Percentiles rank a stretch among this genome's conserved stretches.
phyloP scores from a whole-genome alignment of 2,797 vertebrate species.

The Scleropages formosus region DNA sequence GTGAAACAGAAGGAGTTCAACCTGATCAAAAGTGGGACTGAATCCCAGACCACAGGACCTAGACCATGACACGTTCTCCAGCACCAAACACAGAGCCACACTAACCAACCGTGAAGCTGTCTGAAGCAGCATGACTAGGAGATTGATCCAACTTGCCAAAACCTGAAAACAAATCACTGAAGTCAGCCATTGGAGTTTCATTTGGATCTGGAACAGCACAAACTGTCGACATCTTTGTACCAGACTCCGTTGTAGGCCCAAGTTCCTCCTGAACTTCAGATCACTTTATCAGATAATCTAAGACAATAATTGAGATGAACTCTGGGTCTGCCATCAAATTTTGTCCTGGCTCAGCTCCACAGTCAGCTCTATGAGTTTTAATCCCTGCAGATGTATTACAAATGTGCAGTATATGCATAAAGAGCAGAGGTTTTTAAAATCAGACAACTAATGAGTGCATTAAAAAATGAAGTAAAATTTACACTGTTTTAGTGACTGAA shows the following conservation, averaged over 20 bases:
- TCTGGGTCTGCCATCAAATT: slow-evolving; percentile 39
- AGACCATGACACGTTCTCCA: slow-evolving; percentile 33
- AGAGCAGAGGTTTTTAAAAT: slow-evolving; percentile 39
- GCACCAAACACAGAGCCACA: slow-evolving; percentile 16
- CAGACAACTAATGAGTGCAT: slow-evolving; percentile 26
- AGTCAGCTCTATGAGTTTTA: slow-evolving; percentile 38
- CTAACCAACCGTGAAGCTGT: slow-evolving; percentile 1
- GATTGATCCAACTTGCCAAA: slow-evolving; percentile 27
- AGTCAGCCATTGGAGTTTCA: slow-evolving; percentile 19
- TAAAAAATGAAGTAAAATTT: slow-evolving; percentile 47
- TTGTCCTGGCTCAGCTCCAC: slow-evolving; percentile 19
- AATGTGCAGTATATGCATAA: slow-evolving; percentile 1
- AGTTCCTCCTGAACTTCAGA: neutral
- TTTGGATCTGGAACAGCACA: slow-evolving; percentile 7
- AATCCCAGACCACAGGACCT: slow-evolving; percentile 12
- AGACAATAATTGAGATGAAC: slow-evolving; percentile 22
- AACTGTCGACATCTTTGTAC: neutral
- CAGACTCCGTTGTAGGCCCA: neutral
- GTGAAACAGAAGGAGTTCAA: slow-evolving; percentile 35
- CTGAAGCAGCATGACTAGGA: neutral
- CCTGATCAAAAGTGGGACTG: slow-evolving; percentile 18
- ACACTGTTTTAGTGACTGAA: slow-evolving; percentile 60
- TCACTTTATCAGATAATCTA: slow-evolving; percentile 2
- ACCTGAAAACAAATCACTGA: slow-evolving; percentile 38
- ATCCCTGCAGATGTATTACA: slow-evolving; percentile 27